These are phyloP conservation scores for Drosophila seclusa DNA, from an alignment of 2,888 invertebrate genomes.

Conservation along the genomic window DNA sequence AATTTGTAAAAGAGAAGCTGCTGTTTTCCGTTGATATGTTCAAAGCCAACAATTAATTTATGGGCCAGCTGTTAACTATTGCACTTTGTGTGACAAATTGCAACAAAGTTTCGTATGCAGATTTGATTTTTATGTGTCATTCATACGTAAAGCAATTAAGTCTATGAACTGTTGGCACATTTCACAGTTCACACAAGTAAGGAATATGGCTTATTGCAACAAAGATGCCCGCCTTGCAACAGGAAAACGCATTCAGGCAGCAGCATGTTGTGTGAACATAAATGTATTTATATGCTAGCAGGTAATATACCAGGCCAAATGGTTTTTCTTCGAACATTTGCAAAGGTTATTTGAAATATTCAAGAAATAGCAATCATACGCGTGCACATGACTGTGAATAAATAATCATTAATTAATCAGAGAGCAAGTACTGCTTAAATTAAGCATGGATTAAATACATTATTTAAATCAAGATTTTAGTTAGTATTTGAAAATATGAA, in stretches of 20 bases:
- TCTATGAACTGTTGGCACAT: constrained; percentile 27
- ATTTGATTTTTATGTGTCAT: constrained; percentile 55
- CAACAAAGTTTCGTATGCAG: constrained; percentile 63
- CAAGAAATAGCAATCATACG: background rate
- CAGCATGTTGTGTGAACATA: background rate
- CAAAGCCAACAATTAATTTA: constrained; percentile 65
- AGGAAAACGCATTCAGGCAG: background rate
- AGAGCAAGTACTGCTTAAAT: background rate
- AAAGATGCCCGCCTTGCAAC: constrained; percentile 9
- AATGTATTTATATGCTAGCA: background rate
- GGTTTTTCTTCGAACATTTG: background rate
- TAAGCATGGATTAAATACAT: background rate
- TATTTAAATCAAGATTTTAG: background rate
- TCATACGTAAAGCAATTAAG: constrained; percentile 56
- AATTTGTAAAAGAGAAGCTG: constrained; percentile 73
- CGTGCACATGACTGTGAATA: background rate
- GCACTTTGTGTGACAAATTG: constrained; percentile 70
- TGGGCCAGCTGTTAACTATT: constrained; percentile 72
- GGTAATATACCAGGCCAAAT: background rate
- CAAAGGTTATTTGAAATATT: background rate
- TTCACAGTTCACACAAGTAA: constrained; percentile 7
- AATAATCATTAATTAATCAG: background rate
- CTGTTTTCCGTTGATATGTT: constrained; percentile 62
- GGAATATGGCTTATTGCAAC: constrained; percentile 8
- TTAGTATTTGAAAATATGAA: background rate